Evolutionary conservation across 2,113 vertebrate genomes (phyloP).

Genomic region (Cisticola juncidis): DNA sequence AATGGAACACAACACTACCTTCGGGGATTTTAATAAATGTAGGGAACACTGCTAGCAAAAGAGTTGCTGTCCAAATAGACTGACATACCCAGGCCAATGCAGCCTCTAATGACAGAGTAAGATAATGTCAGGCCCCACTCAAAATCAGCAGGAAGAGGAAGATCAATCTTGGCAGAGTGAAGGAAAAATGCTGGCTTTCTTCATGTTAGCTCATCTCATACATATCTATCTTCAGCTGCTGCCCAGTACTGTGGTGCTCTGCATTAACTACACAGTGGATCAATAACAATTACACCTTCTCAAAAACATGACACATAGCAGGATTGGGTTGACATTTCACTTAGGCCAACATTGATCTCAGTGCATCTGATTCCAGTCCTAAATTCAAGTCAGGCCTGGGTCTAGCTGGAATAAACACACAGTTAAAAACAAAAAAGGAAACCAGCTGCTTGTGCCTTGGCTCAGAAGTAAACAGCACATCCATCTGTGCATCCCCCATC

Average conservation of each 20-base stretch:
- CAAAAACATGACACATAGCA: constrained; percentile 96
- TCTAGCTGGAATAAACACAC: constrained; percentile 86
- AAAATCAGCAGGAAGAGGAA: constrained; percentile 99
- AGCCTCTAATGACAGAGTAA: constrained; percentile 99
- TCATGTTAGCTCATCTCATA: constrained; percentile 96
- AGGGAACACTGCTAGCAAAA: constrained; percentile 94
- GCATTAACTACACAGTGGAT: constrained; percentile 98
- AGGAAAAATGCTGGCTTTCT: constrained; percentile 92
- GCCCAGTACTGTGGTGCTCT: constrained; percentile 87
- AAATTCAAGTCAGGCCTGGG: constrained; percentile 87
- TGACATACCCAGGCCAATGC: constrained; percentile 98
- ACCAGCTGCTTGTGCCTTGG: constrained; percentile 84
- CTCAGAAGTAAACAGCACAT: constrained; percentile 90
- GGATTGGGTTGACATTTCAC: constrained; percentile 95
- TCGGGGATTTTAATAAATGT: constrained; percentile 97
- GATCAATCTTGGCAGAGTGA: constrained; percentile 99
- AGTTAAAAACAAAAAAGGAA: constrained; percentile 90
- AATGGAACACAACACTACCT: constrained; percentile 84
- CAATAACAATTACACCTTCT: constrained; percentile 99
- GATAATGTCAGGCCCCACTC: constrained; percentile 99
- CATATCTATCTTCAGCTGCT: constrained; percentile 91
- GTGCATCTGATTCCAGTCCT: constrained; percentile 92
- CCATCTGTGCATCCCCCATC: constrained; percentile 82
- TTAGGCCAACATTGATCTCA: constrained; percentile 96
- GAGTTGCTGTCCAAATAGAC: constrained; percentile 99